A percentile compares a stretch with the other conserved stretches of the same genome.
Conservation (phyloP, 2,888 invertebrate species). For the Patella ulyssiponensis region DNA sequence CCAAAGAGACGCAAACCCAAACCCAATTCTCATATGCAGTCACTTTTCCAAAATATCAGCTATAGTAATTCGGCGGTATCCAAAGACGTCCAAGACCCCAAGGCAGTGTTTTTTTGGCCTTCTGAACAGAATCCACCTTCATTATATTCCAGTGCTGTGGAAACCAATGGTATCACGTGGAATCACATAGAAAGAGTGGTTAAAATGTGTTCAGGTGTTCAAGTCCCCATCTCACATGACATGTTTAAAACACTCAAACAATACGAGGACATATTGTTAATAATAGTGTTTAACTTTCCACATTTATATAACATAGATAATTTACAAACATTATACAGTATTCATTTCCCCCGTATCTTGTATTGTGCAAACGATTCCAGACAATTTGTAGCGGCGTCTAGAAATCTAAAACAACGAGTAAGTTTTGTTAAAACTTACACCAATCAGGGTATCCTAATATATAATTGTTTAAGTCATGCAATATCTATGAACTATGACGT, state of each 20-base stretch:
- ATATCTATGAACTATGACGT: background rate
- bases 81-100: too few species aligned
- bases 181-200: too few species aligned
- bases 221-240: background rate
- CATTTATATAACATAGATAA: background rate
- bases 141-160: too few species aligned
- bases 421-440: background rate
- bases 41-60: background rate
- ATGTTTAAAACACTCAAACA: too few species aligned
- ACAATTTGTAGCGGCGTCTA: background rate
- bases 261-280: background rate
- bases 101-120: too few species aligned
- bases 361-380: background rate
- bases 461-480: background rate
- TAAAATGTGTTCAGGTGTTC: too few species aligned
- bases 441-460: background rate
- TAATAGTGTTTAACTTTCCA: background rate
- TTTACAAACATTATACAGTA: background rate
- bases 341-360: background rate
- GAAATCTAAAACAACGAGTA: background rate
- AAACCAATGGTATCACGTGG: too few species aligned
- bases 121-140: too few species aligned
- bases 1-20: background rate
- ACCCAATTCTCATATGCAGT: background rate
- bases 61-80: too few species aligned